Conservation (phyloP, 2,888 invertebrate genomes). For the Elmis aenea region DNA sequence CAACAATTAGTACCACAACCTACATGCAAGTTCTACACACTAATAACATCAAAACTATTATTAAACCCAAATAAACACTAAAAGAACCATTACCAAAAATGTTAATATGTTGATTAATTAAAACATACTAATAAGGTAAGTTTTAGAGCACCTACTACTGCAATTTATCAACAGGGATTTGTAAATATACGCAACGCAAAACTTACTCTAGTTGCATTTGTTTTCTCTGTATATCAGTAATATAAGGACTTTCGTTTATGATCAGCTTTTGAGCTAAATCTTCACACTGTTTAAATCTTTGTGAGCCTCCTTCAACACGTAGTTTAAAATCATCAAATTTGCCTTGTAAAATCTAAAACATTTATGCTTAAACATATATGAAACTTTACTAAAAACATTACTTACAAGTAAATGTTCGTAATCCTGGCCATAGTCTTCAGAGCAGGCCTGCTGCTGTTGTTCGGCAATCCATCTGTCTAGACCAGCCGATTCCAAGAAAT, state of each 20-base stretch:
- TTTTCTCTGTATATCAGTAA: slow-evolving; percentile 76
- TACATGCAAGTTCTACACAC: slow-evolving; percentile 26
- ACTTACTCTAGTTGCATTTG: slow-evolving; percentile 82
- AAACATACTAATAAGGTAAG: too few relatives aligned
- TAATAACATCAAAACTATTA: too few relatives aligned
- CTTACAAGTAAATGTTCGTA: slow-evolving; percentile 79
- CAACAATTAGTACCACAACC: slow-evolving; percentile 44
- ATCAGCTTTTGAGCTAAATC: slow-evolving; percentile 84
- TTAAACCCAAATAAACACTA: too few relatives aligned
- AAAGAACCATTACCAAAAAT: too few relatives aligned
- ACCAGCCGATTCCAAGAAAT: slow-evolving; percentile 84
- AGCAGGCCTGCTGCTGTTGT: slow-evolving; percentile 80
- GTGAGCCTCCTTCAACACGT: slow-evolving; percentile 83
- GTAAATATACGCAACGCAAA: too few relatives aligned
- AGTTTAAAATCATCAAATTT: slow-evolving; percentile 93
- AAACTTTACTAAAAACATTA: slow-evolving; percentile 8
- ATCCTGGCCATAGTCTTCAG: slow-evolving; percentile 93
- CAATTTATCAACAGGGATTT: too few relatives aligned
- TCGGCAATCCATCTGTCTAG: slow-evolving; percentile 90
- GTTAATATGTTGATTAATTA: too few relatives aligned
- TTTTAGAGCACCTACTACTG: too few relatives aligned
- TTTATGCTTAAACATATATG: not conserved
- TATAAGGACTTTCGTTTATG: slow-evolving; percentile 79
- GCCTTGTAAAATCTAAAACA: slow-evolving; percentile 66
- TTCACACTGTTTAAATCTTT: slow-evolving; percentile 87